These are phyloP conservation scores for Microtus oregoni DNA, from an alignment of 2,113 vertebrate species.

Conservation along the genomic window DNA sequence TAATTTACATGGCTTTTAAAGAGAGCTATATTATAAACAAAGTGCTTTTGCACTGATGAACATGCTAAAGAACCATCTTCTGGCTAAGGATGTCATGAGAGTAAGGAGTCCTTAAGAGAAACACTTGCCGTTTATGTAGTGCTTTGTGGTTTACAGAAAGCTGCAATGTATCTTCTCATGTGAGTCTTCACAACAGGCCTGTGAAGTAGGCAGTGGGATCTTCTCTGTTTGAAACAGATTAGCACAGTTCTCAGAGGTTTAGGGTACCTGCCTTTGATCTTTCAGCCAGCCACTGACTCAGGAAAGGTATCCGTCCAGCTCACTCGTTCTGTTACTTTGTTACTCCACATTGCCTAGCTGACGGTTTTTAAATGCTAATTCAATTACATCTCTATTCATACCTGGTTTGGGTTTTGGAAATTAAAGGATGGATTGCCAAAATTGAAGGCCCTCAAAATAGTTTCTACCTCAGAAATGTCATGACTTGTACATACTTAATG, in stretches of 20 bases:
- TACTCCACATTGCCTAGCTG: conserved; percentile 5
- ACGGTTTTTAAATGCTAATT: not conserved
- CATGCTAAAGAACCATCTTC: not conserved
- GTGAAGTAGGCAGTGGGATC: not conserved
- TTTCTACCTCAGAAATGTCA: not conserved
- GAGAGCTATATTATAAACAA: conserved; percentile 13
- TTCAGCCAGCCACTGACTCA: not conserved
- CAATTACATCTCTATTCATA: not conserved
- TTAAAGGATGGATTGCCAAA: conserved; percentile 10
- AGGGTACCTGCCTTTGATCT: not conserved
- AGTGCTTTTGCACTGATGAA: not conserved
- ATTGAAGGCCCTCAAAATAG: conserved; percentile 34
- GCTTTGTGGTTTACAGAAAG: conserved; percentile 9
- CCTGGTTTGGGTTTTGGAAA: conserved; percentile 51
- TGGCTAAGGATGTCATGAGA: not conserved
- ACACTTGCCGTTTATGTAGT: not conserved
- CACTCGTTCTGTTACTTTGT: not conserved
- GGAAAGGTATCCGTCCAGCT: not conserved
- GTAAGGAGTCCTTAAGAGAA: not conserved
- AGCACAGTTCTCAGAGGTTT: not conserved
- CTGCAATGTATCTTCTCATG: not conserved
- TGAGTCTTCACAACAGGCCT: not conserved
- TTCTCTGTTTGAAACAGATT: not conserved
- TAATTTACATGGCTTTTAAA: conserved; percentile 36
- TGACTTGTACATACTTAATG: conserved; percentile 4